Conservation (phyloP, 2,113 vertebrate species). For the Siniperca knerii region DNA sequence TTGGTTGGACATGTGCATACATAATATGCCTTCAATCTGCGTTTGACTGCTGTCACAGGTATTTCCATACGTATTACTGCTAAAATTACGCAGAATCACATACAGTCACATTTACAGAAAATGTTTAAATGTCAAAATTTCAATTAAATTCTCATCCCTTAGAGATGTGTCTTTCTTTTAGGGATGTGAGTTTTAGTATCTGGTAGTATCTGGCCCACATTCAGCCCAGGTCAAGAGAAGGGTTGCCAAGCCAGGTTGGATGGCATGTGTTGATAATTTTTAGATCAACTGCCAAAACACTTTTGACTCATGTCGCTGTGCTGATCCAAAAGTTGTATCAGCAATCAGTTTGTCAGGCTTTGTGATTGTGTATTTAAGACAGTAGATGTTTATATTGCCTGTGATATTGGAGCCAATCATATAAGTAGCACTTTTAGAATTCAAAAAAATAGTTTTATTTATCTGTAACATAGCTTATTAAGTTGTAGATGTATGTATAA, state of each 20-base stretch:
- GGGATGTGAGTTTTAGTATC: background rate
- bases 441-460: background rate
- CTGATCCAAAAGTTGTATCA: no score
- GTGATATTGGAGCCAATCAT: background rate
- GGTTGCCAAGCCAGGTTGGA: background rate
- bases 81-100: no score
- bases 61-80: no score
- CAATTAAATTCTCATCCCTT: no score
- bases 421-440: background rate
- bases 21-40: background rate
- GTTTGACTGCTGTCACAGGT: background rate
- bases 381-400: no score
- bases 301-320: background rate
- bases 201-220: background rate
- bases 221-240: background rate
- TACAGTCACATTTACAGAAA: no score
- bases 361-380: background rate
- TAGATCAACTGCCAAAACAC: background rate
- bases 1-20: constrained; percentile 48
- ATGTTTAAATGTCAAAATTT: no score
- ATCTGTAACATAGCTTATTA: background rate
- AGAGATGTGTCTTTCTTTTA: background rate
- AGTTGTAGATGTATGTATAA: background rate
- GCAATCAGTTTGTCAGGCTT: background rate
- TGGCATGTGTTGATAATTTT: background rate